These are phyloP conservation scores for Bergia puertoricense DNA, from an alignment of 92 coral and sea anemone species.

Conservation along the genomic window DNA sequence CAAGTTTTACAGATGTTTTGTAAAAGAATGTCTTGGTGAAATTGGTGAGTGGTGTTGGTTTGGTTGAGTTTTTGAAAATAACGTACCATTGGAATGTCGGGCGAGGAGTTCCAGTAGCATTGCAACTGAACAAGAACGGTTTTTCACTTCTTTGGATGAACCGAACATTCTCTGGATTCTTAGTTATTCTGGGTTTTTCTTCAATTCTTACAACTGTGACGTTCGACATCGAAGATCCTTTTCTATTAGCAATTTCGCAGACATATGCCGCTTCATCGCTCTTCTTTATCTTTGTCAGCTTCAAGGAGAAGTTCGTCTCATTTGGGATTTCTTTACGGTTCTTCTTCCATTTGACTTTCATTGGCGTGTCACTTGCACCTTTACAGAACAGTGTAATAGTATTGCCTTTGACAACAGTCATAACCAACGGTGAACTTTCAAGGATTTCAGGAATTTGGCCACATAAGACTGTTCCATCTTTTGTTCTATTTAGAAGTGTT, in stretches of 20 bases:
- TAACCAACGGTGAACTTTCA: slow-evolving; percentile 33
- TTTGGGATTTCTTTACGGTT: slow-evolving; percentile 34
- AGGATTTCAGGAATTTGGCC: slow-evolving; percentile 38
- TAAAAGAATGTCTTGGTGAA: slow-evolving; percentile 1
- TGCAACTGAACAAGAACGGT: slow-evolving; percentile 38
- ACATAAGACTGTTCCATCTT: slow-evolving; percentile 39
- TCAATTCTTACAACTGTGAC: slow-evolving; percentile 54
- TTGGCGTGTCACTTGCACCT: slow-evolving; percentile 33
- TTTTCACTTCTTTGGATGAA: slow-evolving; percentile 14
- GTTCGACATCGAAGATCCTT: slow-evolving; percentile 49
- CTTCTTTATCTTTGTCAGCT: slow-evolving; percentile 13
- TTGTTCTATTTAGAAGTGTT: slow-evolving; percentile 23
- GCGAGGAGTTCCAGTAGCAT: slow-evolving; percentile 50
- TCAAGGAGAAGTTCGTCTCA: neutral
- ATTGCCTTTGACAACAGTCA: slow-evolving; percentile 19
- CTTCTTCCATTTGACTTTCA: slow-evolving; percentile 44
- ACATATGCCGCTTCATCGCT: slow-evolving; percentile 49
- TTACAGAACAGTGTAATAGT: slow-evolving; percentile 24
- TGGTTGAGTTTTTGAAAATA: slow-evolving; percentile 4
- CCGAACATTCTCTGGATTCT: slow-evolving; percentile 30
- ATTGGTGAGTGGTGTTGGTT: slow-evolving; percentile 12
- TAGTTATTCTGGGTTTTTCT: slow-evolving; percentile 35
- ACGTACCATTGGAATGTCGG: slow-evolving; percentile 59
- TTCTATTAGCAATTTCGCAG: slow-evolving; percentile 43
- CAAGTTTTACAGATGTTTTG: neutral